A percentile compares a stretch with the other conserved stretches of the same genome.
Evolutionary conservation across 37 sponge, comb jelly and placozoan species (phyloP).

Genomic region (Bolinopsis microptera): DNA sequence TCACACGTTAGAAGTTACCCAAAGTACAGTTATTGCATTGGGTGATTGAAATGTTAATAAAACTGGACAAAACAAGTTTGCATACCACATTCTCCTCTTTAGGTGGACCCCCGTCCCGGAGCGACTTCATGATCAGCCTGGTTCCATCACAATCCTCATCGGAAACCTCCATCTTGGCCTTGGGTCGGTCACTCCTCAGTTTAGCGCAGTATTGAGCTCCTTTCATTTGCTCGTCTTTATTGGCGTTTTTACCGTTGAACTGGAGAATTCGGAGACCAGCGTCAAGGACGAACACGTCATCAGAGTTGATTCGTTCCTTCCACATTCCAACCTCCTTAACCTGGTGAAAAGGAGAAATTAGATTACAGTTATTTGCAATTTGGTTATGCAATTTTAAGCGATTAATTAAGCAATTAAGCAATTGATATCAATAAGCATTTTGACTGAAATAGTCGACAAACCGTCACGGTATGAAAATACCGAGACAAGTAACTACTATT

Average conservation of each 20-base stretch:
- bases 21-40: no score
- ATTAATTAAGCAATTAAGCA: neutral
- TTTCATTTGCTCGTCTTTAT: conserved; percentile 97
- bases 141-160: conserved; percentile 56
- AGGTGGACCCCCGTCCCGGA: conserved; percentile 63
- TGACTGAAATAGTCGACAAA: no score
- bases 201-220: conserved; percentile 84
- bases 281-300: conserved; percentile 95
- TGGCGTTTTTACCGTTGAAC: conserved; percentile 92
- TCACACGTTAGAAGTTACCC: no score
- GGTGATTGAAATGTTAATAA: no score
- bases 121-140: conserved; percentile 31
- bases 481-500: no score
- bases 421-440: neutral
- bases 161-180: conserved; percentile 44
- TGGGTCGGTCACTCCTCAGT: conserved; percentile 71
- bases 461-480: no score
- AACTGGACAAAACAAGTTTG: neutral
- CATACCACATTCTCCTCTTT: conserved; percentile 62
- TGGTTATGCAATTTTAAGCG: neutral
- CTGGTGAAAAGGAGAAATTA: neutral
- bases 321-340: conserved; percentile 76
- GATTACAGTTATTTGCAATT: no score
- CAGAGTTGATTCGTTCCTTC: conserved; percentile 78
- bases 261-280: conserved; percentile 79